Evolutionary conservation across 2,797 vertebrate species (phyloP), one percentile per base, ranked within the genome.

Genomic region (Zenarchopterus dispar): DNA sequence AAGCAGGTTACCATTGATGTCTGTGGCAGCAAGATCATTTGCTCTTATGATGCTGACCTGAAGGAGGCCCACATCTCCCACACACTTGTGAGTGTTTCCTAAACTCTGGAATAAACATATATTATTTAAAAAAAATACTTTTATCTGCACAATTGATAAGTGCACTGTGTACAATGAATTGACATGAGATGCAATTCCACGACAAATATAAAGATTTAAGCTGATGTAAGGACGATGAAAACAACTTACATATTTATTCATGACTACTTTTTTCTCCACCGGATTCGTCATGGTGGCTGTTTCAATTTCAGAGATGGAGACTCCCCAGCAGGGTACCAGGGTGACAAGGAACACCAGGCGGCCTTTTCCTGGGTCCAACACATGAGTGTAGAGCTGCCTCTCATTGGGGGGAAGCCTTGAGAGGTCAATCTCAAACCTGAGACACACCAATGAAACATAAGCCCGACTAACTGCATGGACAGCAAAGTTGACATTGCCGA

Each of bases 31-130:
- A 62, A 99, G 92, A 73, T 98, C 96, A 22, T 94, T 92, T 0
- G 96, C 97, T 73, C 92, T 97, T 73, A 99, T 85, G 63, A 99
- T 93, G 73, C 98, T 98, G 56, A 99, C 95, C 91, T 99, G 97
- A 52, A 99, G 93, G 80, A 97, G 94, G 22, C 98, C 98, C 1
- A 99, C 46, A 0, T 98, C 97, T 36, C 88, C 92, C 26, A 95
- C 18, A 55, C 94, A 89, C 18, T 77, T 76, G 77, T 96, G 87
- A 0, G 95, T 94, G 78, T 97, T 96, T 79, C 77, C 94, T 47
- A 96, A 67, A 77, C 90, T 75, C 98, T 99, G 84, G 5, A 88
- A 67, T 17, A 47, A 28, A 0, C 0, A 43, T 72, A 23, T 11
- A 16, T n/a, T 51, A 48, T 41, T 8, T n/a, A n/a, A n/a, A 49